Percentiles rank a stretch among this genome's conserved stretches.
Conservation (phyloP, 2,797 vertebrate genomes). For the Enteromius radiatus region DNA sequence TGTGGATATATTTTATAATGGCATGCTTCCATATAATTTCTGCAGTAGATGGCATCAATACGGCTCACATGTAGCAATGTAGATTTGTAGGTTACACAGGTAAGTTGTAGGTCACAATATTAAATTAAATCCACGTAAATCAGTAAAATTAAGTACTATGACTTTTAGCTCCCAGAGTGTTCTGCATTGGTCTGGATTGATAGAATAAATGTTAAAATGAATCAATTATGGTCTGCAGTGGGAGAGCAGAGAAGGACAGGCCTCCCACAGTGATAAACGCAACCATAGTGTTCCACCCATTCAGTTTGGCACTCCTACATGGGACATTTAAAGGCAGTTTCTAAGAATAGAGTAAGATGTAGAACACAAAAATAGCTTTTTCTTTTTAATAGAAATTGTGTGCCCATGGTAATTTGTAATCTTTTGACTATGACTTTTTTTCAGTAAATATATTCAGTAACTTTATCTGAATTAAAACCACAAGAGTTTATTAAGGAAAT, state of each 20-base stretch:
- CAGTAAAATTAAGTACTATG: too few species aligned
- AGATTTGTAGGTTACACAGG: too few species aligned
- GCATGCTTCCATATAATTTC: not conserved
- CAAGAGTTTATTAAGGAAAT: not conserved
- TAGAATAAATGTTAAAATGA: not conserved
- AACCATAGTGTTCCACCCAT: not conserved
- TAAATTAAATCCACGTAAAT: too few species aligned
- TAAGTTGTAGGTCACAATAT: too few species aligned
- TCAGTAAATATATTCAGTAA: not conserved
- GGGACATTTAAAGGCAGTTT: not conserved
- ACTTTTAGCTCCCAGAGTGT: not conserved
- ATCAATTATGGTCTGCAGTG: not conserved
- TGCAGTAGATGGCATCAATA: not conserved
- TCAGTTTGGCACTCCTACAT: not conserved
- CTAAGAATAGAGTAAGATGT: too few species aligned
- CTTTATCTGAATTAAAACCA: not conserved
- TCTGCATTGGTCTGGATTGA: not conserved
- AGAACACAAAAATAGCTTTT: too few species aligned
- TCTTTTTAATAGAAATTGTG: not conserved
- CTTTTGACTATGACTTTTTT: too few species aligned
- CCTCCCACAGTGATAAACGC: slow-evolving; percentile 31
- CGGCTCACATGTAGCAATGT: not conserved
- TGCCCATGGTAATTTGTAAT: not conserved
- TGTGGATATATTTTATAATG: not conserved
- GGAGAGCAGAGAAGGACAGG: not conserved